Evolutionary conservation across 2,113 vertebrate species (phyloP), one percentile per base, ranked within the genome.

Genomic region (Brachypodius melanocephalos): DNA sequence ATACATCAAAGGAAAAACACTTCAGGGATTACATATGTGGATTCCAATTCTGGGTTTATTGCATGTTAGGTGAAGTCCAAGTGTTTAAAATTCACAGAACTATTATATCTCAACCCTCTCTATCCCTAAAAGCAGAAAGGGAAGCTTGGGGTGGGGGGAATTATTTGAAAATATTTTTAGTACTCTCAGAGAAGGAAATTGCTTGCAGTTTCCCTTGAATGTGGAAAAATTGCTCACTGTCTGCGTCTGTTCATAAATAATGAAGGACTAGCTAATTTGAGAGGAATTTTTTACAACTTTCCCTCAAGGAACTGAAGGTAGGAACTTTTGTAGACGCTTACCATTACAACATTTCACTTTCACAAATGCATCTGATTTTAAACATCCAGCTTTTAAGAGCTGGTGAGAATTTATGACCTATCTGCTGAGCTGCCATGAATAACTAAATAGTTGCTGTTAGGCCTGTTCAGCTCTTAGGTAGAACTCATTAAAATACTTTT

Each of bases 401-500:
- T 69, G 29, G 66, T 68, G 36, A 76, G 58, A 68, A 94, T 51
- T 91, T 89, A 73, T 45, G 29, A 87, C n/a, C n/a, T 86, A 43
- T 72, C 66, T 85, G n/a, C 21, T 1, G 9, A 57, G 28, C 54
- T 81, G 38, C 38, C 38, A 49, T 66, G 77, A 81, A 84, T 91
- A 63, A 69, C 65, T 89, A 52, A n/a, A 65, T 29, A 63, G 48
- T 31, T 73, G 51, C 42, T 69, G 13, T 87, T 89, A 91, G 29
- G 22, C 8, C 25, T 74, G 31, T 85, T 81, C 4, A 6, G 22
- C 34, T 74, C 11, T 22, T 67, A 71, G 10, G 17, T 3, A 40
- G 34, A 76, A 90, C 73, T 73, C 34, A 94, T 89, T 89, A 80
- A 83, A 93, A 73, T 66, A 12, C 1, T 93, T 85, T 93, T 85